Conservation (phyloP, 2,797 vertebrate species). For the Garrulus glandarius region DNA sequence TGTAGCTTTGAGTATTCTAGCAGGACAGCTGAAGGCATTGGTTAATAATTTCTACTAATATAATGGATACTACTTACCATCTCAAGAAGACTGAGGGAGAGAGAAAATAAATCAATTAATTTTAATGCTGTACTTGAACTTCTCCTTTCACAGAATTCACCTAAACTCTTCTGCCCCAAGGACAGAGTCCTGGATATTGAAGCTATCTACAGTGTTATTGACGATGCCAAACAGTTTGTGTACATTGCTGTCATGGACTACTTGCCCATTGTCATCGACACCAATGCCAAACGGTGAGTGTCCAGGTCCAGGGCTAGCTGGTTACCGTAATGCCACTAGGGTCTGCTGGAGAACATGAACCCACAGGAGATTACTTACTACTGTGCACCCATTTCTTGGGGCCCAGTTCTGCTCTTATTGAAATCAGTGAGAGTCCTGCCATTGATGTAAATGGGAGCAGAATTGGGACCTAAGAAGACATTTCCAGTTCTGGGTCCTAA, state of each 20-base stretch:
- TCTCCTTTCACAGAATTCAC: slow-evolving; percentile 86
- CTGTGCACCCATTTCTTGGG: slow-evolving; percentile 24
- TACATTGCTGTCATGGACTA: slow-evolving; percentile 93
- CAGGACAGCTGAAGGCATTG: neutral
- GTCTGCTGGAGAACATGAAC: neutral
- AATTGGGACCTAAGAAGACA: slow-evolving; percentile 52
- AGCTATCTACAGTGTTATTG: slow-evolving; percentile 90
- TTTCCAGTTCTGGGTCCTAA: slow-evolving; percentile 32
- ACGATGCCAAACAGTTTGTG: slow-evolving; percentile 86
- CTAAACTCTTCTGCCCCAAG: slow-evolving; percentile 90
- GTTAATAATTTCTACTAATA: neutral
- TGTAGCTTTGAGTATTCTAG: neutral
- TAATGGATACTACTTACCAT: neutral
- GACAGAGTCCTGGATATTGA: slow-evolving; percentile 89
- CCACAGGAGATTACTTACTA: neutral
- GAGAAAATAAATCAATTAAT: neutral
- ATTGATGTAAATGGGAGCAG: slow-evolving; percentile 63
- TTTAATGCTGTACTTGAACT: neutral
- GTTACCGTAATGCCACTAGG: neutral
- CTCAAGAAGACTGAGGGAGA: neutral
- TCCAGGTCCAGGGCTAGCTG: too few species aligned
- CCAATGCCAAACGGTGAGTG: slow-evolving; percentile 79
- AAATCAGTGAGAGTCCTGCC: slow-evolving; percentile 63
- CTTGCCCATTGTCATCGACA: slow-evolving; percentile 84
- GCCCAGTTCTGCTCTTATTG: slow-evolving; percentile 60